Evolutionary conservation across 2,113 vertebrate genomes (phyloP).

Genomic region (Takifugu bimaculatus): DNA sequence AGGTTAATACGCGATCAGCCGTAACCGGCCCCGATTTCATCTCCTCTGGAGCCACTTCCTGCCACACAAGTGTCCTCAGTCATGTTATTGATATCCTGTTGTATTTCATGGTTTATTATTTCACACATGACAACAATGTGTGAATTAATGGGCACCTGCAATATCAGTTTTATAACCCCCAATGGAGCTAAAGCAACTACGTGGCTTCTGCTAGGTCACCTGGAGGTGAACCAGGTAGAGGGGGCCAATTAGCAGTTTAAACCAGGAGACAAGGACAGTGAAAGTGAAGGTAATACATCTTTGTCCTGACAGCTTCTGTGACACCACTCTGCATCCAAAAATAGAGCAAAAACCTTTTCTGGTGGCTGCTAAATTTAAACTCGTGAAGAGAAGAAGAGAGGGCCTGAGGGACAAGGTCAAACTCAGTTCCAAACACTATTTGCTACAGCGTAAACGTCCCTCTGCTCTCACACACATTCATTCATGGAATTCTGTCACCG

Average conservation of each 20-base stretch:
- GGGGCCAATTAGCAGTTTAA: slow-evolving; percentile 32
- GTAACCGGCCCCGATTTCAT: too few relatives aligned
- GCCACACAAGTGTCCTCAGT: too few relatives aligned
- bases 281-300: slow-evolving; percentile 14
- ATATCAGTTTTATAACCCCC: too few relatives aligned
- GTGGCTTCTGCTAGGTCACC: slow-evolving; percentile 11
- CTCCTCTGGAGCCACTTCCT: too few relatives aligned
- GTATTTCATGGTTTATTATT: slow-evolving; percentile 2
- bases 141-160: too few relatives aligned
- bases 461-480: slow-evolving; percentile 36
- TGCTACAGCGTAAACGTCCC: neutral
- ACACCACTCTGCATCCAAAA: neutral
- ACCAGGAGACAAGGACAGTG: slow-evolving; percentile 10
- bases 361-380: neutral
- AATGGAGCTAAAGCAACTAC: too few relatives aligned
- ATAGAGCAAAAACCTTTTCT: neutral
- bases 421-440: neutral
- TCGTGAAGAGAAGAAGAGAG: neutral
- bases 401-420: neutral
- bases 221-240: slow-evolving; percentile 33
- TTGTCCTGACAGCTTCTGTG: neutral
- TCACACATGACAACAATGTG: slow-evolving; percentile 8
- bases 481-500: slow-evolving; percentile 35
- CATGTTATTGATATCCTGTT: too few relatives aligned
- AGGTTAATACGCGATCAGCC: too few relatives aligned